Evolutionary conservation across 2,113 vertebrate species (phyloP), one percentile per base, ranked within the genome.

Genomic region (Gopherus evgoodei): DNA sequence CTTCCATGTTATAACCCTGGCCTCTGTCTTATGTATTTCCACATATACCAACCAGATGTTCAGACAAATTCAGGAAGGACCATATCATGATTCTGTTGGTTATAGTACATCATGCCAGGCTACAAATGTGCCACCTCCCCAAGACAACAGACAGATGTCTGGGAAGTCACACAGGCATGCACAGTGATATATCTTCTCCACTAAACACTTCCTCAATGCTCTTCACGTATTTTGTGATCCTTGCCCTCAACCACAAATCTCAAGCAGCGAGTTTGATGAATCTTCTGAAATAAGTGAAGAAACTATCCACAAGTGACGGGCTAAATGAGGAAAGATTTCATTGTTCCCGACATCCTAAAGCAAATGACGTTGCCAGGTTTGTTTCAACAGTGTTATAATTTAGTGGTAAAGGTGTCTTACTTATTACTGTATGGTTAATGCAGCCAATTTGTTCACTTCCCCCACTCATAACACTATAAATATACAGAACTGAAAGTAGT

Each of bases 281-380:
- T 3, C 86, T 85, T 81, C 95, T 81, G 94, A 96, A 96, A 87
- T 62, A 86, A 84, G 72, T 3, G 12, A 25, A 88, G 79, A 27
- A 83, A 83, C 10, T 0, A 11, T 72, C 81, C 2, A 4, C 85
- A 24, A 44, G 78, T 76, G 78, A 76, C 1, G 0, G 65, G 38
- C 9, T 9, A 52, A 81, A 5, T 49, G 75, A 89, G 83, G 83
- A 62, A 81, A 86, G 62, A 22, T 65, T 96, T 92, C 4, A 53
- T 47, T 92, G 92, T 50, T 92, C 56, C 93, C 44, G 79, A 81
- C 89, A 83, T 35, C 83, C 42, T 57, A 31, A 94, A 92, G 54
- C 90, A 93, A 86, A 84, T 17, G 53, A 88, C 8, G 24, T 49
- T 83, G 93, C 83, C 92, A 97, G 92, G 17, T 86, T 92, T 87